Conservation (phyloP, 92 coral and sea anemone genomes). For the Pocillopora grandis region DNA sequence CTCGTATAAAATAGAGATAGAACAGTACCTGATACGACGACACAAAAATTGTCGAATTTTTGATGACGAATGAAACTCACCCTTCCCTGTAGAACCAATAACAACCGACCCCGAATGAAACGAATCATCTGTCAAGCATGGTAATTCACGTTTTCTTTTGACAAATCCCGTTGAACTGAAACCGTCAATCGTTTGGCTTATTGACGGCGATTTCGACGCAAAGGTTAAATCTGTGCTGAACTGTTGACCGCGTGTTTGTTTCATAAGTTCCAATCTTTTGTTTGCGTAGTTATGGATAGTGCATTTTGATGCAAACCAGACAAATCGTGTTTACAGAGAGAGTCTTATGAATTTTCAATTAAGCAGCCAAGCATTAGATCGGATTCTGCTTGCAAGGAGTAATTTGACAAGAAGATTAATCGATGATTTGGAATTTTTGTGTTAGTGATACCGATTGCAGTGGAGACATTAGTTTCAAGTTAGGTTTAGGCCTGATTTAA, state of each 20-base stretch:
- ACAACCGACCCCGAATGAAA: neutral
- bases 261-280: constrained; percentile 17
- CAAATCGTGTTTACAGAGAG: constrained; percentile 16
- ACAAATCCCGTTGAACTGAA: neutral
- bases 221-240: constrained; percentile 12
- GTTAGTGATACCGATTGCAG: no score
- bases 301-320: constrained; percentile 28
- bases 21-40: neutral
- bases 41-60: neutral
- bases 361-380: neutral
- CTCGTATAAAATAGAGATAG: no score
- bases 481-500: no score
- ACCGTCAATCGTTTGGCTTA: neutral
- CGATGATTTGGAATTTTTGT: neutral
- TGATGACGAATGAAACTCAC: neutral
- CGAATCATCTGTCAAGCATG: neutral
- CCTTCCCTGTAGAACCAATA: neutral
- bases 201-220: constrained; percentile 2
- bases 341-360: constrained; percentile 6
- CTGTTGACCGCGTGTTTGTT: constrained; percentile 6
- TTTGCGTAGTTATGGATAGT: constrained; percentile 10
- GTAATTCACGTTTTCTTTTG: constrained; percentile 3
- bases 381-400: neutral
- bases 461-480: no score
- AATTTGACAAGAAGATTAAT: constrained; percentile 1